phyloP scores from a whole-genome alignment of 2,797 vertebrate species.

The Loriculus beryllinus region DNA sequence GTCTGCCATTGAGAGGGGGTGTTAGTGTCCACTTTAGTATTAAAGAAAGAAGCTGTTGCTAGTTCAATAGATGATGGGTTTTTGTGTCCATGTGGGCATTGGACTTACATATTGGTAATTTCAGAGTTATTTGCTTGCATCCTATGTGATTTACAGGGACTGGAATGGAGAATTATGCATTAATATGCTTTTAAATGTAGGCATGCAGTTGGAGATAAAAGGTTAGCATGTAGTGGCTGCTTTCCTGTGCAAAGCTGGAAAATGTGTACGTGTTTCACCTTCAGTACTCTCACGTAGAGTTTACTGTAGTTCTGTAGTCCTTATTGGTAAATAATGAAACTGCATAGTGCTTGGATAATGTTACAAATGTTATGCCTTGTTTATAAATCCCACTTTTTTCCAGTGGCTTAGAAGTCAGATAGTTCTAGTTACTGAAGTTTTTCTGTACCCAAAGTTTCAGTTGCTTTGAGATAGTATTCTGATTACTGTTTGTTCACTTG shows the following conservation, averaged over 20 bases:
- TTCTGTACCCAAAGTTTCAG: neutral
- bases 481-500: slow-evolving; percentile 51
- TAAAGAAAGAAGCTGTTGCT: neutral
- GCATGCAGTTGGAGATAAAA: neutral
- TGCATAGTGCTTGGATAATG: neutral
- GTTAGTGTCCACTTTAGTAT: neutral
- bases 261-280: neutral
- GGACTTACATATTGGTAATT: neutral
- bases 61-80: neutral
- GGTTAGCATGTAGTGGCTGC: neutral
- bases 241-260: neutral
- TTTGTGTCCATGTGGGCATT: neutral
- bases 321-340: slow-evolving; percentile 1
- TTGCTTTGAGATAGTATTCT: neutral
- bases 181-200: neutral
- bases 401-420: neutral
- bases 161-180: neutral
- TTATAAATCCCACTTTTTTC: neutral
- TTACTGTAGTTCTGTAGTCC: neutral
- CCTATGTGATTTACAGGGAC: neutral
- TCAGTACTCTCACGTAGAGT: neutral
- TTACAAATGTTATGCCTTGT: neutral
- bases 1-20: neutral
- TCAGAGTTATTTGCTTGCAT: neutral
- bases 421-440: neutral